These are phyloP conservation scores for Coptotermes formosanus DNA, from an alignment of 1,140 invertebrate species.

Conservation along the genomic window DNA sequence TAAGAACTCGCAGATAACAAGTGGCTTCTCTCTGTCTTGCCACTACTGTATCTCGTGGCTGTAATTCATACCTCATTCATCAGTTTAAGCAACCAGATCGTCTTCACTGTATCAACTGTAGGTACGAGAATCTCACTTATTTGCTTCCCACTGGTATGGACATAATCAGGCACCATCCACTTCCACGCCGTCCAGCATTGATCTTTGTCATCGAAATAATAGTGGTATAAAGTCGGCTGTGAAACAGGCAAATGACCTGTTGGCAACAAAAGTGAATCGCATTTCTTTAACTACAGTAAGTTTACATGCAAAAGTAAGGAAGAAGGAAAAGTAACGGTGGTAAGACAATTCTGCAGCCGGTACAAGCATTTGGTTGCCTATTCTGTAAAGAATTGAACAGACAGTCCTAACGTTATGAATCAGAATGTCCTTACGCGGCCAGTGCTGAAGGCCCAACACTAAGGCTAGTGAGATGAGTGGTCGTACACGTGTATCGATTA, in stretches of 20 bases:
- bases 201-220: conserved; percentile 69
- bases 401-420: too few species aligned
- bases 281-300: not conserved
- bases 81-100: conserved; percentile 72
- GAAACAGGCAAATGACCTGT: conserved; percentile 59
- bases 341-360: too few species aligned
- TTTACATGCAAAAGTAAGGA: not conserved
- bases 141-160: conserved; percentile 65
- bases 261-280: not conserved
- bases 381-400: too few species aligned
- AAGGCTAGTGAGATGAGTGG: too few species aligned
- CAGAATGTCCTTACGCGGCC: too few species aligned
- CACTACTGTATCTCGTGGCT: too few species aligned
- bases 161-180: conserved; percentile 70
- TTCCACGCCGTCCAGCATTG: conserved; percentile 83
- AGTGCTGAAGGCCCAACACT: too few species aligned
- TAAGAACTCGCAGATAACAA: too few species aligned
- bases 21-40: too few species aligned
- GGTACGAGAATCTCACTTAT: conserved; percentile 86
- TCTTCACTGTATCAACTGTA: conserved; percentile 79
- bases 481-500: too few species aligned
- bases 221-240: conserved; percentile 74
- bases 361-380: too few species aligned
- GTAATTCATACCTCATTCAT: conserved; percentile 65
- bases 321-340: too few species aligned